Conservation (phyloP, 37 sponge, comb jelly and placozoan genomes). For the Tethya wilhelma region DNA sequence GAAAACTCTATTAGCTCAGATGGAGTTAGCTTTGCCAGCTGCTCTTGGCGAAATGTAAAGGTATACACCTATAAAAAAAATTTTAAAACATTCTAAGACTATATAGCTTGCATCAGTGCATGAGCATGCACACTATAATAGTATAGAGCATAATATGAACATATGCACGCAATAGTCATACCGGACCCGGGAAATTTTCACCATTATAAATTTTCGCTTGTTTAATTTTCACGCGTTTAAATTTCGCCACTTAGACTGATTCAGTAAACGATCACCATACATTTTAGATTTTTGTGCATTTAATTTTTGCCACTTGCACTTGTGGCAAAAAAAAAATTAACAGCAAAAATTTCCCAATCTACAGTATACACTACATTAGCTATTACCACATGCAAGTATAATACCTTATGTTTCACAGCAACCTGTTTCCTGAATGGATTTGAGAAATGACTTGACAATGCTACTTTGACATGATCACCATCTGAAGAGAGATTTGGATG, state of each 20-base stretch:
- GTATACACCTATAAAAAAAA: conserved; percentile 9
- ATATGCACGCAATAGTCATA: too few relatives aligned
- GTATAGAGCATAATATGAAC: too few relatives aligned
- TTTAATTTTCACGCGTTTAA: too few relatives aligned
- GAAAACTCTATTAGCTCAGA: conserved; percentile 47
- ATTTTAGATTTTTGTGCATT: too few relatives aligned
- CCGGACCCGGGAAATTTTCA: too few relatives aligned
- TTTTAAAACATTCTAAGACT: not conserved
- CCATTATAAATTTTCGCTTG: too few relatives aligned
- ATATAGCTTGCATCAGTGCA: not conserved
- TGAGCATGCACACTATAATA: not conserved
- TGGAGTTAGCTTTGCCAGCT: conserved; percentile 61
- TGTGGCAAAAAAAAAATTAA: not conserved
- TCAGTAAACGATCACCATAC: too few relatives aligned
- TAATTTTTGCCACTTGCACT: not conserved
- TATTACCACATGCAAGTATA: not conserved
- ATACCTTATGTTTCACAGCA: conserved; percentile 8
- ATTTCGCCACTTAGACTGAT: too few relatives aligned
- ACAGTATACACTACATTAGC: not conserved
- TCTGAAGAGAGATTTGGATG: not conserved
- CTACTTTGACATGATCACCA: conserved; percentile 10
- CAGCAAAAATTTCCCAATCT: not conserved
- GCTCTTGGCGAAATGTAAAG: conserved; percentile 47
- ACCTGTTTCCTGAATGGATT: conserved; percentile 9
- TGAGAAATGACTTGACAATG: conserved; percentile 25